Evolutionary conservation across 2,113 vertebrate species (phyloP), one percentile per base, ranked within the genome.

Genomic region (Bothrops jararaca): DNA sequence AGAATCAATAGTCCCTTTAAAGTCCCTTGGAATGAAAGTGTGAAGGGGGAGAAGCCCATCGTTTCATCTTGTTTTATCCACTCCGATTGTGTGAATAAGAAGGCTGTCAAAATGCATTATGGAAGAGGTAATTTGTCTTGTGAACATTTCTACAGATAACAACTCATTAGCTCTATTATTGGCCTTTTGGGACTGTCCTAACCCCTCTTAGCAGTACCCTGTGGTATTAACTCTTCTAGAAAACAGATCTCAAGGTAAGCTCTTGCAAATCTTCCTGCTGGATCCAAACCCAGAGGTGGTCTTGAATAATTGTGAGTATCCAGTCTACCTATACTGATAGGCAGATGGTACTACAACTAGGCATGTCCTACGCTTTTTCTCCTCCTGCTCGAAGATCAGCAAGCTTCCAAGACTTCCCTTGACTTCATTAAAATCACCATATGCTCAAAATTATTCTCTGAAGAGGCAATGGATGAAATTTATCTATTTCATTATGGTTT

Each of bases 1-100:
- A 90, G 56, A 64, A 90, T 64, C 92, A 90, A 93, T 90, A 60
- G 12, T 92, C 54, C 50, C 53, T 89, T 92, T 89, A 86, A 60
- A 64, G 45, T 52, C 80, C 52, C 74, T 93, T 50, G 69, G 54
- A 88, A 89, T 34, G 53, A 54, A 52, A n/a, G 87, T 45, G 58
- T 3, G 50, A 64, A 26, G 22, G 52, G 60, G 34, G 22, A 50
- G 86, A 74, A 91, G 34, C 64, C 57, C 22, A 39, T n/a, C 24
- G 29, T 88, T 64, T 39, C 85, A 88, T 88, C 91, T 88, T 64
- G 74, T 58, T 93, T 86, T 86, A 90, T 90, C 54, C n/a, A 86
- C 60, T 24, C 7, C 80, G 57, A 86, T 90, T 42, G 69, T 58
- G 53, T 85, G 91, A 56, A 89, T 42, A 89, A 92, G 80, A 85